Conservation (phyloP, 2,797 vertebrate species). For the Tachyglossus aculeatus region DNA sequence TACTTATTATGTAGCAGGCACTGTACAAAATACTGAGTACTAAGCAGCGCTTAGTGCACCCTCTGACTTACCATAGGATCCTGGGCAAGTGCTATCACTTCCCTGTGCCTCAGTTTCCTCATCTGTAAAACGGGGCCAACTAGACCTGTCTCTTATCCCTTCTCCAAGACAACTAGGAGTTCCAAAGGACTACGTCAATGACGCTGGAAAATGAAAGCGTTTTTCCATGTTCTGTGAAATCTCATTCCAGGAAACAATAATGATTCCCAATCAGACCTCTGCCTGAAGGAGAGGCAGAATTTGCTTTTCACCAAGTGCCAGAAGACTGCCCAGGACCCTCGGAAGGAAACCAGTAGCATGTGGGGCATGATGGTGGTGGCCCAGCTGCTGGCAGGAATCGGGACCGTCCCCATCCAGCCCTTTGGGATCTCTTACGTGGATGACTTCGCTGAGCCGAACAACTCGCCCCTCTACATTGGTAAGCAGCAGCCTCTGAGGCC, state of each 20-base stretch:
- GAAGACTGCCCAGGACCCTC: constrained; percentile 55
- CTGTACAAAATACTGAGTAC: too few species aligned
- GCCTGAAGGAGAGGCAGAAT: constrained; percentile 57
- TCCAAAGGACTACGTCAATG: too few species aligned
- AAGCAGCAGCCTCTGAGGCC: constrained; percentile 44
- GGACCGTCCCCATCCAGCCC: constrained; percentile 94
- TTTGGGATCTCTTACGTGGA: constrained; percentile 98
- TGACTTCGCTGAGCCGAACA: constrained; percentile 86
- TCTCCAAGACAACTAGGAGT: too few species aligned
- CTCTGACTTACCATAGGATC: too few species aligned
- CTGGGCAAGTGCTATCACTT: too few species aligned
- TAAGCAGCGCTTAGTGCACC: too few species aligned
- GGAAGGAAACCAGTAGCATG: constrained; percentile 79
- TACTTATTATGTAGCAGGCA: too few species aligned
- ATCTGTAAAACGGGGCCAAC: too few species aligned
- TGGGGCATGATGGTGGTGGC: constrained; percentile 90
- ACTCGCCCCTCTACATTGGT: constrained; percentile 94
- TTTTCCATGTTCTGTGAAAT: too few species aligned
- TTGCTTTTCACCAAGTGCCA: constrained; percentile 51
- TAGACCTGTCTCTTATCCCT: too few species aligned
- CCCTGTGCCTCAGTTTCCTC: too few species aligned
- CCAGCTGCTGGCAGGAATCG: constrained; percentile 91
- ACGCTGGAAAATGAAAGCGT: too few species aligned
- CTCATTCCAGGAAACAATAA: constrained; percentile 65
- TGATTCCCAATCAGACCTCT: constrained; percentile 75